Evolutionary conservation across 2,888 invertebrate species (phyloP).

Genomic region (Idaea straminata): DNA sequence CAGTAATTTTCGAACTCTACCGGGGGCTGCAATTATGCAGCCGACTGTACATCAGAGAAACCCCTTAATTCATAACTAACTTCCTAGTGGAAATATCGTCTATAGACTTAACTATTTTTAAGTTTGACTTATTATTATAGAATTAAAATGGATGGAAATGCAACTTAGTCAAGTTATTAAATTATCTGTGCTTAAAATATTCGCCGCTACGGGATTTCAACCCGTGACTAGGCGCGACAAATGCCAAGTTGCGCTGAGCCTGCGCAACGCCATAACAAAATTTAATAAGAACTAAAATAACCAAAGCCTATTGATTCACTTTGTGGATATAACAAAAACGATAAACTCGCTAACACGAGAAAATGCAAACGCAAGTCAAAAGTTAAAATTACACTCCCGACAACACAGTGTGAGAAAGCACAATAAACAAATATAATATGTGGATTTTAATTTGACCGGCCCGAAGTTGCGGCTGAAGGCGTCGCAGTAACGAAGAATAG

Average conservation of each 20-base stretch:
- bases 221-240: background rate
- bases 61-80: background rate
- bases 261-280: background rate
- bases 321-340: background rate
- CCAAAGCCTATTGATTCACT: background rate
- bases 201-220: background rate
- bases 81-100: background rate
- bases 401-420: background rate
- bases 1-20: no score
- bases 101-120: constrained; percentile 2
- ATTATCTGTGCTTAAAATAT: constrained; percentile 31
- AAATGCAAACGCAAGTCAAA: background rate
- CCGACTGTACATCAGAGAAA: background rate
- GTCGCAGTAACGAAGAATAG: background rate
- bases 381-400: background rate
- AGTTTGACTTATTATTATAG: constrained; percentile 11
- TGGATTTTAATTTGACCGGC: background rate
- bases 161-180: constrained; percentile 29
- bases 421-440: background rate
- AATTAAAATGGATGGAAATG: constrained; percentile 39
- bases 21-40: no score
- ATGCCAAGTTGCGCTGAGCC: background rate
- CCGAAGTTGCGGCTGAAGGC: background rate
- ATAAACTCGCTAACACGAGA: background rate
- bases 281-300: background rate